phyloP scores from a whole-genome alignment of 2,888 invertebrate species.

The Sisyra nigra region DNA sequence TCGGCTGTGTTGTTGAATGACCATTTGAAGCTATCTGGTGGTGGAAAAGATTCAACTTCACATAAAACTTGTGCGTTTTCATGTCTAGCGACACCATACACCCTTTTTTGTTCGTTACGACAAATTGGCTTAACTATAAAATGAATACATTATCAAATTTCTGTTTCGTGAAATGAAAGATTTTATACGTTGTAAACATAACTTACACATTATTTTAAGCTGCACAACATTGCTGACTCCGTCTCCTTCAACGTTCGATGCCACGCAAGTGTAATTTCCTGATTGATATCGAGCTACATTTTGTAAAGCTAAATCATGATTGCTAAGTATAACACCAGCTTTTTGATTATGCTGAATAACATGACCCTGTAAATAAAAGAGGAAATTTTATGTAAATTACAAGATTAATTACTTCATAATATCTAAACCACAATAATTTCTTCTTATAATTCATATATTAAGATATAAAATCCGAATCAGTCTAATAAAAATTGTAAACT shows the following conservation, averaged over 20 bases:
- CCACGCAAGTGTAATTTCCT: constrained; percentile 77
- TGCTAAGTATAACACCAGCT: constrained; percentile 74
- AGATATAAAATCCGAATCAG: no score
- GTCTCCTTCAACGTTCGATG: constrained; percentile 83
- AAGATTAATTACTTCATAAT: no score
- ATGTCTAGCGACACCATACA: constrained; percentile 71
- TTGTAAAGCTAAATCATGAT: constrained; percentile 66
- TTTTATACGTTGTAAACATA: no score
- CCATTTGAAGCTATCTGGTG: constrained; percentile 73
- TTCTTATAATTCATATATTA: no score
- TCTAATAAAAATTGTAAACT: background rate
- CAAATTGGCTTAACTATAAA: constrained; percentile 70
- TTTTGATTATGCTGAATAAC: constrained; percentile 73
- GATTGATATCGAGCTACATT: constrained; percentile 64
- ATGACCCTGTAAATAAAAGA: constrained; percentile 47
- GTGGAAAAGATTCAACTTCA: constrained; percentile 72
- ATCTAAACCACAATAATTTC: no score
- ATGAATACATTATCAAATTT: no score
- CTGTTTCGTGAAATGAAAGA: no score
- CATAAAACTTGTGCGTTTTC: constrained; percentile 67
- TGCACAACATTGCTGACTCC: constrained; percentile 67
- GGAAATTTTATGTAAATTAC: no score
- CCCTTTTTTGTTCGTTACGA: constrained; percentile 50
- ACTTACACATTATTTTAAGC: constrained; percentile 86
- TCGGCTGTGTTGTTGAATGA: constrained; percentile 80